Conservation (phyloP, 2,888 invertebrate genomes). For the Gortyna flavago region DNA sequence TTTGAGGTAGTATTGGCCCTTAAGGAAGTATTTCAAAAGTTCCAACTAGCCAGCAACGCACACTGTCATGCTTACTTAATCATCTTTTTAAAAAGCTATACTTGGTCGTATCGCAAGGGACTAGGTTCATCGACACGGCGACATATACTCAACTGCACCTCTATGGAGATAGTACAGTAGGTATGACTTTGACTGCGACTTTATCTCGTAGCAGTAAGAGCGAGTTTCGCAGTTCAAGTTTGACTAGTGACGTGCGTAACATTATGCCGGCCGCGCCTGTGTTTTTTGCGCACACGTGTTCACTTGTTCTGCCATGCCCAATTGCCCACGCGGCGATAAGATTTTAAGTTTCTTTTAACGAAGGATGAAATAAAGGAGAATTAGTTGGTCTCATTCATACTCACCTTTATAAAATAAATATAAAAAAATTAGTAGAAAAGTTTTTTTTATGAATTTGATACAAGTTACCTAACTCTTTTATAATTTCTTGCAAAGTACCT, state of each 20-base stretch:
- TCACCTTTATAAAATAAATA: too few relatives aligned
- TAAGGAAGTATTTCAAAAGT: slow-evolving; percentile 27
- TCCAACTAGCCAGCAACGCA: background rate
- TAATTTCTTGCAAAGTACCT: background rate
- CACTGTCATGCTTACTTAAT: slow-evolving; percentile 14
- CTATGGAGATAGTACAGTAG: background rate
- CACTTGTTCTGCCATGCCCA: slow-evolving; percentile 57
- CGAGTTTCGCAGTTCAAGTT: background rate
- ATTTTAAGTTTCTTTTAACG: slow-evolving; percentile 32
- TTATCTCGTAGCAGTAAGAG: slow-evolving; percentile 22
- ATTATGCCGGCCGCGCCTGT: slow-evolving; percentile 39
- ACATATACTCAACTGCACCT: slow-evolving; percentile 30
- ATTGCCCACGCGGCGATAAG: slow-evolving; percentile 58
- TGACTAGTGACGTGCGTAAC: slow-evolving; percentile 23
- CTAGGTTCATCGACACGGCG: slow-evolving; percentile 60
- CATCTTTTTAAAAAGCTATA: slow-evolving; percentile 47
- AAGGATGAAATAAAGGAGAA: background rate
- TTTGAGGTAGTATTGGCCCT: too few relatives aligned
- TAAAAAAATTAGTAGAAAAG: background rate
- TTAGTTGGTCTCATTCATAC: background rate
- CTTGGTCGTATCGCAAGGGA: slow-evolving; percentile 35
- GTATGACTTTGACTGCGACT: background rate
- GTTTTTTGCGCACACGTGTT: slow-evolving; percentile 65
- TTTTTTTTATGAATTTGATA: background rate
- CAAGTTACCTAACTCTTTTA: background rate